Conservation (phyloP, 2,113 vertebrate genomes). For the Symphodus melops region DNA sequence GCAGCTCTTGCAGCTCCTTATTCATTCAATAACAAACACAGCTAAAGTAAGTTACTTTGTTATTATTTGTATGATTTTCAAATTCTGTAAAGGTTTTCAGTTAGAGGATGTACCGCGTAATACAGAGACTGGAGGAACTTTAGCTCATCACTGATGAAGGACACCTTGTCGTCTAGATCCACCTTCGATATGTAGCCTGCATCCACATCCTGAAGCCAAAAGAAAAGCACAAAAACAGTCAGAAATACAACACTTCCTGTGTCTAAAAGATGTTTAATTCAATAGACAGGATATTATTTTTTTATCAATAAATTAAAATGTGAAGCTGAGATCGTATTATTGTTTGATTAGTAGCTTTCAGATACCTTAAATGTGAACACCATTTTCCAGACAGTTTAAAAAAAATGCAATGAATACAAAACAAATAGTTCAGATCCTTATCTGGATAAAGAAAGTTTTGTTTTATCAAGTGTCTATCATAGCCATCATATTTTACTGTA, state of each 20-base stretch:
- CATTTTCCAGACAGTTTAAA: too few species aligned
- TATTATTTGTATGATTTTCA: too few species aligned
- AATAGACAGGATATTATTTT: background rate
- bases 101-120: conserved; percentile 77
- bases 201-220: conserved; percentile 84
- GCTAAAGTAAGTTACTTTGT: background rate
- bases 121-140: conserved; percentile 83
- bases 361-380: too few species aligned
- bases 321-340: too few species aligned
- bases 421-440: background rate
- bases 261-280: too few species aligned
- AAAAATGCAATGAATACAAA: background rate
- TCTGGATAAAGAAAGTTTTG: background rate
- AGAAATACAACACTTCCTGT: too few species aligned
- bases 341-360: too few species aligned
- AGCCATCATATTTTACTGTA: conserved; percentile 30
- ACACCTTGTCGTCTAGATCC: conserved; percentile 80
- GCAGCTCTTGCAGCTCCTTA: conserved; percentile 87
- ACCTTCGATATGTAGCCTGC: conserved; percentile 80
- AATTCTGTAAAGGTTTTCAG: background rate
- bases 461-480: background rate
- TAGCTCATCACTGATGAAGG: conserved; percentile 77
- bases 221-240: background rate
- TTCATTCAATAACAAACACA: conserved; percentile 1
- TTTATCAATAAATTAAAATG: too few species aligned